Evolutionary conservation across 2,888 invertebrate species (phyloP).

Genomic region (Diaphora mendica): DNA sequence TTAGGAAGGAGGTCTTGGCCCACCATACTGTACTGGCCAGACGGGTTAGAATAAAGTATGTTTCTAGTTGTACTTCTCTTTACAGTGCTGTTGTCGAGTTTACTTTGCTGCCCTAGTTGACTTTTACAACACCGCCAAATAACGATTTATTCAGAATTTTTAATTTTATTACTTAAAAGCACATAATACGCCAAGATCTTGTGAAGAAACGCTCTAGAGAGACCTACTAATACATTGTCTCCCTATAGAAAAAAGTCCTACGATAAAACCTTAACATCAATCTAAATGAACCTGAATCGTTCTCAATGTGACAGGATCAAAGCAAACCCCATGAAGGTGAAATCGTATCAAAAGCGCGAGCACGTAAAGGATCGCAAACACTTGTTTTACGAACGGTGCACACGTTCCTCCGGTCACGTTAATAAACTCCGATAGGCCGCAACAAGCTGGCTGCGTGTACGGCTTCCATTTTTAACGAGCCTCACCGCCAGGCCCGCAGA

Average conservation of each 20-base stretch:
- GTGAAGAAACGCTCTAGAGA: neutral
- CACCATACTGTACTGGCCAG: too few relatives aligned
- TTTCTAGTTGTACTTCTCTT: too few relatives aligned
- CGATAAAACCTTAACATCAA: neutral
- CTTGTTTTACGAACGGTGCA: slow-evolving; percentile 66
- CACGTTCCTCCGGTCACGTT: slow-evolving; percentile 71
- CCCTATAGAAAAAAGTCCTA: neutral
- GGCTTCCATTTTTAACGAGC: slow-evolving; percentile 85
- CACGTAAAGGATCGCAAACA: slow-evolving; percentile 61
- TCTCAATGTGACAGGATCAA: neutral
- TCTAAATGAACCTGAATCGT: neutral
- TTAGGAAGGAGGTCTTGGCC: too few relatives aligned
- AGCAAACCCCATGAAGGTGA: slow-evolving; percentile 15
- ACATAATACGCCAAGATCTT: too few relatives aligned
- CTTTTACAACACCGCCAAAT: too few relatives aligned
- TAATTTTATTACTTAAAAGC: too few relatives aligned
- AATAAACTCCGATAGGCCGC: slow-evolving; percentile 83
- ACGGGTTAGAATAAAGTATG: too few relatives aligned
- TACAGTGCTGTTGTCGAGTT: too few relatives aligned
- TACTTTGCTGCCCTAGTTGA: too few relatives aligned
- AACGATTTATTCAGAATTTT: too few relatives aligned
- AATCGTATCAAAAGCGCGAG: slow-evolving; percentile 42
- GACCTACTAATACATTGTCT: neutral
- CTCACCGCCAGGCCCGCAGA: slow-evolving; percentile 81
- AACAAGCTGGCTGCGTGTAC: slow-evolving; percentile 80